Evolutionary conservation across 1,140 invertebrate species (phyloP), one percentile per base, ranked within the genome.

Genomic region (Drosophila kepulauana): DNA sequence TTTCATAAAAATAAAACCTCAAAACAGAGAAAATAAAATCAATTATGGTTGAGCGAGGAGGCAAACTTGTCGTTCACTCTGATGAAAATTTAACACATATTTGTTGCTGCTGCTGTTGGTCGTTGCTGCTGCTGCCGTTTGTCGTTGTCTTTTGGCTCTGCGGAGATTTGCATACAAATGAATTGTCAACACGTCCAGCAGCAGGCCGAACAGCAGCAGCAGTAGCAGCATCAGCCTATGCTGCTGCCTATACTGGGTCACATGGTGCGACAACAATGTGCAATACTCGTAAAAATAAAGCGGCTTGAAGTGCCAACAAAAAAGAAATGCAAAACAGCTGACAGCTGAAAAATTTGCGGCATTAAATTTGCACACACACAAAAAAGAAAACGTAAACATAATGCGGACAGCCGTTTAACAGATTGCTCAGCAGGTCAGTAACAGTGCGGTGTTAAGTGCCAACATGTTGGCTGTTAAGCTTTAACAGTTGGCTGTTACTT

Each of bases 151-250:
- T 87, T 84, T 80, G 84, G 84, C 77, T 84, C 81, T 78, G 81
- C 75, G 71, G 87, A 87, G 87, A 91, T 91, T 91, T 91, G 82
- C 87, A 91, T 91, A 88, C 84, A 91, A 91, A 91, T 91, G 88
- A 91, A 91, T 91, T 91, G 88, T 91, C 88, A 91, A 91, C 89
- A 91, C 81, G 74, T 79, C 65, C 77, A 71, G 76, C 54, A 70
- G 46, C 49, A 25, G 20, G 20, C 20, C 20, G 20, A 28, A 28
- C 49, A 8, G 49, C 61, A 56, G 6, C 51, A 35, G 6, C 25
- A 6, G 51, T 20, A 48, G 20, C 41, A 43, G n/a, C 41, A 48
- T 13, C 41, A 43, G n/a, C 41, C 20, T 25, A 25, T 4, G n/a
- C 41, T 10, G 35, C 38, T n/a, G 38, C 41, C 41, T 43, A 57